Percentiles rank a stretch among this genome's conserved stretches.
Conservation (phyloP, 2,797 vertebrate species). For the Tarsius wallacei region DNA sequence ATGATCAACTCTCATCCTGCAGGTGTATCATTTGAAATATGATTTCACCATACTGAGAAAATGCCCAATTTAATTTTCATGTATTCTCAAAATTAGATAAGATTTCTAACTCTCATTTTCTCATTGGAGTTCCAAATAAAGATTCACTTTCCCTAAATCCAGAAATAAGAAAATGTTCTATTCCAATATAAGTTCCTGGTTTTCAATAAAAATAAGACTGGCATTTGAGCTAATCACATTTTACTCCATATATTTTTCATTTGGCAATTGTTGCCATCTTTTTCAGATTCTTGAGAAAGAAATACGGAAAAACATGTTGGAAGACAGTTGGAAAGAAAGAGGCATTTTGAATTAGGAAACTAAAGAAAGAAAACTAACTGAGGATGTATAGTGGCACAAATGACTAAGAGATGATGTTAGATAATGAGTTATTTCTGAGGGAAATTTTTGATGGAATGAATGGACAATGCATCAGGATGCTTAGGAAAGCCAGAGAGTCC, state of each 20-base stretch:
- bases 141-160: background rate
- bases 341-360: background rate
- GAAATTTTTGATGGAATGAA: background rate
- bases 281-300: constrained; percentile 47
- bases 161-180: constrained; percentile 53
- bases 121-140: constrained; percentile 71
- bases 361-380: background rate
- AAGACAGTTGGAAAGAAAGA: constrained; percentile 58
- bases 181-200: constrained; percentile 61
- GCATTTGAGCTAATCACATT: constrained; percentile 72
- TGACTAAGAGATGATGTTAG: background rate
- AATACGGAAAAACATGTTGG: constrained; percentile 37
- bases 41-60: constrained; percentile 62
- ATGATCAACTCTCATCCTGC: constrained; percentile 4
- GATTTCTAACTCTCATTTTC: constrained; percentile 71
- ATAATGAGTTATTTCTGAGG: background rate
- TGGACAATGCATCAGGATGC: background rate
- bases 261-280: constrained; percentile 55
- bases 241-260: constrained; percentile 71
- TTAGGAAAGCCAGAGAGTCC: background rate
- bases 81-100: constrained; percentile 70
- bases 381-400: background rate
- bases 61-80: constrained; percentile 72
- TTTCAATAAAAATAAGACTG: constrained; percentile 71
- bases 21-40: constrained; percentile 77